A percentile compares a stretch with the other conserved stretches of the same genome.
Conservation (phyloP, 2,113 vertebrate genomes). For the Sardina pilchardus region DNA sequence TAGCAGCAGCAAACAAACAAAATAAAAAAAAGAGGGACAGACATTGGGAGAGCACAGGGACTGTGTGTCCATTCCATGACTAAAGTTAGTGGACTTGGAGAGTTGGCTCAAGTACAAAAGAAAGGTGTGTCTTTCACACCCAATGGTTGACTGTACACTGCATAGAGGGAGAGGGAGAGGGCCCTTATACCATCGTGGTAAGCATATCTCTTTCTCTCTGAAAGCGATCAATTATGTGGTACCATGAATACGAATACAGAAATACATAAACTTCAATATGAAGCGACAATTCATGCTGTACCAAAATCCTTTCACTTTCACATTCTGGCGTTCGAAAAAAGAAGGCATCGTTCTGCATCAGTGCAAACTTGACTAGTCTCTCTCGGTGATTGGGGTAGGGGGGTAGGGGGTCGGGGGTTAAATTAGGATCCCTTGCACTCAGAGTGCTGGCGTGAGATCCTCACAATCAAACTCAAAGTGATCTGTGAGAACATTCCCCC, state of each 20-base stretch:
- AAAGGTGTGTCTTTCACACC: constrained; percentile 8
- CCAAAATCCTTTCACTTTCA: constrained; percentile 45
- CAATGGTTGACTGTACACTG: constrained; percentile 23
- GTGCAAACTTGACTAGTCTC: constrained; percentile 41
- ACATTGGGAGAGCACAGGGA: constrained; percentile 15
- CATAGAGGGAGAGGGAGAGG: background rate
- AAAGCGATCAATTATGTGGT: constrained; percentile 41
- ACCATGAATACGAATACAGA: constrained; percentile 31
- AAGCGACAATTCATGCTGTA: constrained; percentile 47
- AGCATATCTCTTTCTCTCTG: constrained; percentile 28
- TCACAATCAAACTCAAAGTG: constrained; percentile 15
- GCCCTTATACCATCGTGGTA: background rate
- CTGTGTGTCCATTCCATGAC: constrained; percentile 7
- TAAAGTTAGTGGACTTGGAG: constrained; percentile 31
- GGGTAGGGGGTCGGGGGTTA: background rate
- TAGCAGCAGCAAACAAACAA: constrained; percentile 41
- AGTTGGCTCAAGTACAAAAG: constrained; percentile 38
- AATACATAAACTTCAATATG: constrained; percentile 57
- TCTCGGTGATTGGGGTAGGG: background rate
- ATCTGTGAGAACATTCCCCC: background rate
- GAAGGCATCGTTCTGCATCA: constrained; percentile 38
- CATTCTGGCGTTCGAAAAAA: constrained; percentile 25
- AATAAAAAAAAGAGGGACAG: background rate
- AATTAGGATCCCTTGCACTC: background rate
- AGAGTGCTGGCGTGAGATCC: background rate